Evolutionary conservation across 2,888 invertebrate genomes (phyloP).

Genomic region (Koerneria pararmatus): DNA sequence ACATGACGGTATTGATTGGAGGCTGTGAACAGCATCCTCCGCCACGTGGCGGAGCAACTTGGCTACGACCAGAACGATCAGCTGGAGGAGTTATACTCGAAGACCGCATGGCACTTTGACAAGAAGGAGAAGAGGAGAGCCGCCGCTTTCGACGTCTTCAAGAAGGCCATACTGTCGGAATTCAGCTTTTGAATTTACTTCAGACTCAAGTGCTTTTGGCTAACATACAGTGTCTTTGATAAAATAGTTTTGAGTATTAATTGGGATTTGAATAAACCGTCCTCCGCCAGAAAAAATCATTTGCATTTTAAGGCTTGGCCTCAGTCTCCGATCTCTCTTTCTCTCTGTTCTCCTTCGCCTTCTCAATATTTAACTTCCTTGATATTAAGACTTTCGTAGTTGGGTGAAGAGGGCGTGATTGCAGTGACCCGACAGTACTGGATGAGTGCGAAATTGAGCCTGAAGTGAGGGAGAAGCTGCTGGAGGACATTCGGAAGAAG

Average conservation of each 20-base stretch:
- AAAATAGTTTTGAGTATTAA: background rate
- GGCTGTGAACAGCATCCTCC: constrained; percentile 82
- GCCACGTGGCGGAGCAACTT: constrained; percentile 91
- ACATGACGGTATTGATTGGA: too few relatives aligned
- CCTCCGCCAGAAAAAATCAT: background rate
- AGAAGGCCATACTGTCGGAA: constrained; percentile 75
- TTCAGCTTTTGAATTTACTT: background rate
- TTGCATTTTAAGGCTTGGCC: background rate
- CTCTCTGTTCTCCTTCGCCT: constrained; percentile 13
- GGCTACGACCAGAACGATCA: constrained; percentile 85
- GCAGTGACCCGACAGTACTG: constrained; percentile 85
- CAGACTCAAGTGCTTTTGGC: background rate
- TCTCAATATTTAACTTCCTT: background rate
- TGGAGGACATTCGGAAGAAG: constrained; percentile 90
- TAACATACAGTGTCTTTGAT: background rate
- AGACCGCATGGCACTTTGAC: constrained; percentile 97
- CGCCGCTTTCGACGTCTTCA: constrained; percentile 94
- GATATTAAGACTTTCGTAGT: constrained; percentile 8
- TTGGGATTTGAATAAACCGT: too few relatives aligned
- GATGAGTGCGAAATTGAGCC: constrained; percentile 93
- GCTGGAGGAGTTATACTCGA: constrained; percentile 70
- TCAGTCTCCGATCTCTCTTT: background rate
- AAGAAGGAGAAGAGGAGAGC: constrained; percentile 92
- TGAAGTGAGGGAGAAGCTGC: constrained; percentile 81
- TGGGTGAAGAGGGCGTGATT: constrained; percentile 33